Conservation (phyloP, 2,113 vertebrate species). For the Clarias magur region DNA sequence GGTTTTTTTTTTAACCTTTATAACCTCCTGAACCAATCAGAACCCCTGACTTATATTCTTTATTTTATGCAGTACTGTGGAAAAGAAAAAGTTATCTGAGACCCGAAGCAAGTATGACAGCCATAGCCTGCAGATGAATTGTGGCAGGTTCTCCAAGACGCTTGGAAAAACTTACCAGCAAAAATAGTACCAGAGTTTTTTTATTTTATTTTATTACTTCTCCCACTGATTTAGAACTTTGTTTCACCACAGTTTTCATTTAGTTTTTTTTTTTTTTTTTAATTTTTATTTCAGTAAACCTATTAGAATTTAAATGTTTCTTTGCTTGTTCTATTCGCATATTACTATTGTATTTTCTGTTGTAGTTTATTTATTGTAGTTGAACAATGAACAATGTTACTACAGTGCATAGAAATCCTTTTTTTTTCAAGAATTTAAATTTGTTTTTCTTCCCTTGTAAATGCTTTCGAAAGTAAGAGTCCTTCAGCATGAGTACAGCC, state of each 20-base stretch:
- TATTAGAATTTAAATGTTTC: background rate
- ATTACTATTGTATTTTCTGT: background rate
- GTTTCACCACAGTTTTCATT: background rate
- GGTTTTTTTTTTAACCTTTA: background rate
- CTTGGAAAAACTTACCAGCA: background rate
- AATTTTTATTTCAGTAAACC: background rate
- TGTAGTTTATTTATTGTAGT: background rate
- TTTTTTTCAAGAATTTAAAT: background rate
- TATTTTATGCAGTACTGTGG: conserved; percentile 18
- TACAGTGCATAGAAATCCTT: background rate
- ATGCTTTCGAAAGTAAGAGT: conserved; percentile 18
- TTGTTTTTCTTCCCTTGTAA: background rate
- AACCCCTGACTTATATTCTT: background rate
- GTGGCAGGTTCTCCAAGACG: conserved; percentile 1
- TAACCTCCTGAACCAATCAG: background rate
- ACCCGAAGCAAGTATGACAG: background rate
- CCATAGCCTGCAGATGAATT: background rate
- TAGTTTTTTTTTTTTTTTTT: background rate
- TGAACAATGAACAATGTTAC: background rate
- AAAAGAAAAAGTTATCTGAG: background rate
- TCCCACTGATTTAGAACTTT: too few species aligned
- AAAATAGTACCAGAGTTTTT: background rate
- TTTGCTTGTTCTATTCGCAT: background rate
- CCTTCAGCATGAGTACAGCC: background rate
- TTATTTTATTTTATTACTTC: background rate